Base-by-base conservation (phyloP, 2,113 vertebrate genomes). In the Oenanthe melanoleuca region DNA sequence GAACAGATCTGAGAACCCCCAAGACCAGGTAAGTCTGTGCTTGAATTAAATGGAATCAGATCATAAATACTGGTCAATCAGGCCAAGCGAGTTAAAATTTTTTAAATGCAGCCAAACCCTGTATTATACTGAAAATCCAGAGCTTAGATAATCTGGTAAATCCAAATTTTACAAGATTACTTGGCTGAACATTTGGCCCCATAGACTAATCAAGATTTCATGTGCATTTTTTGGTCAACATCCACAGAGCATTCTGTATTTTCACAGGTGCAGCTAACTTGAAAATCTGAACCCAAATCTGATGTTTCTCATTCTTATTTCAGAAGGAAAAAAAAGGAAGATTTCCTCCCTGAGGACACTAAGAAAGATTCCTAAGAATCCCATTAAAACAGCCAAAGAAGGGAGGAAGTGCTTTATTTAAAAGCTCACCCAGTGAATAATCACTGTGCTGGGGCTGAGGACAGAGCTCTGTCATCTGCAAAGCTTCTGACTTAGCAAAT, bases 391-490 rank as follows among this genome's bases (percentile, higher is more conserved):
- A 69, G 88, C 25, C 45, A 16, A 69, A n/a, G 93, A n/a, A 59
- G 67, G 64, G 89, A 93, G 86, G 90, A 97, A 93, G 73, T 81
- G 69, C 84, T 91, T 88, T 42, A 65, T 92, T 92, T 91, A 85
- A 88, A 89, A 92, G 75, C 69, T 91, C 83, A 47, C 42, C 91
- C 87, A 52, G 86, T 37, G 86, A 89, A 85, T 81, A 93, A 92
- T 74, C 49, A 23, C 87, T 6, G 17, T 31, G 64, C 74, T 77
- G 70, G 61, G 74, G 80, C 64, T 78, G 87, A 66, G 93, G 88
- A 90, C 2, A 0, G 25, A 80, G 57, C 57, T 11, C 34, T 19
- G 28, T 66, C 85, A 40, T 63, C 66, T 73, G 75, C 82, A 83
- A 83, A 95, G 89, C 92, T 60, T 85, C 87, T 74, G 60, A 82